Base-by-base conservation (phyloP, 1,140 invertebrate species). In the Anastrepha obliqua region DNA sequence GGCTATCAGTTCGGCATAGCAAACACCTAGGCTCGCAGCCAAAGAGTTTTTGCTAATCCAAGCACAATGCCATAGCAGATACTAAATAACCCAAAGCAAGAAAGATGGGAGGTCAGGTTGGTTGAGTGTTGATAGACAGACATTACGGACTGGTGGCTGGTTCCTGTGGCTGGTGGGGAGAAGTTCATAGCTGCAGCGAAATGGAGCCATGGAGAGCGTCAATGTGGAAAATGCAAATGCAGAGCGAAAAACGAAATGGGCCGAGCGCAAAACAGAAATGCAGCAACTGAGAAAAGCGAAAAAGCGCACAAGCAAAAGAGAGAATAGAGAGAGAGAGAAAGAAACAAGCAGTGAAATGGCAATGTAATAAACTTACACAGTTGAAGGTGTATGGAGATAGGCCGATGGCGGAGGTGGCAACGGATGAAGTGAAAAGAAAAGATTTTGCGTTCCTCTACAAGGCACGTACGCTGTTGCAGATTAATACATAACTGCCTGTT, bases 251-350 rank as follows among this genome's bases (percentile, higher is more conserved):
- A 87, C 58, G 64, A 70, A 87, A 87, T 55, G 44, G 13, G 64
- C 29, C 60, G 86, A 87, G 44, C n/a, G 42, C 58, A 64, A 87
- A 87, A 39, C n/a, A 87, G 86, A 87, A 87, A 70, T 55, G 62
- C 60, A 64, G n/a, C 62, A 70, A 87, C 17, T 67, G 64, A 67
- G 58, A 87, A 87, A 67, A 67, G 64, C 59, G 64, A 58, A 51
- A 70, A 70, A 44, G 62, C 58, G 64, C 13, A 64, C 3, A n/a
- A 47, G 42, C 42, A 64, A 87, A 70, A 67, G 86, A 87, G 86
- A 51, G 86, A 87, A 67, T 65, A 60, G 47, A 8, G 7, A 67
- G 3, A 87, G 20, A 51, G 64, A 51, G 81, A 51, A 51, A 85
- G 6, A 85, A 51, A 55, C 9, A 85, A 55, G 55, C 7, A 85